These are phyloP conservation scores for Lasioglossum pauxillum DNA, from an alignment of 2,888 invertebrate species.

Conservation along the genomic window DNA sequence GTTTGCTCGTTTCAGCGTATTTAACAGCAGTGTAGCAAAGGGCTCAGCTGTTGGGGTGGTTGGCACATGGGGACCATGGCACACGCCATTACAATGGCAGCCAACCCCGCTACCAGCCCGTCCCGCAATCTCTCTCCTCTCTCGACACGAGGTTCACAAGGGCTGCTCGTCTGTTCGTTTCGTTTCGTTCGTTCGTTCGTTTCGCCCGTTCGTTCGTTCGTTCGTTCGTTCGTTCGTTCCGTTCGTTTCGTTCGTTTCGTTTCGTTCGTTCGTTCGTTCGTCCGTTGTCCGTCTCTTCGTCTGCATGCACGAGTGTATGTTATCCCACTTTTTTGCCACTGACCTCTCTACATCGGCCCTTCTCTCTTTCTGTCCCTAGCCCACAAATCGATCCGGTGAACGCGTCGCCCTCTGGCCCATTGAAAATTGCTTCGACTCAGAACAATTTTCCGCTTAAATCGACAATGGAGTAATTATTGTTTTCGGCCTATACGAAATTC, in stretches of 20 bases:
- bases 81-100: conserved; percentile 78
- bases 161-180: conserved; percentile 72
- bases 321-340: conserved; percentile 77
- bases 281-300: conserved; percentile 71
- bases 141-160: conserved; percentile 73
- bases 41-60: conserved; percentile 74
- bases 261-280: conserved; percentile 51
- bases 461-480: conserved; percentile 49
- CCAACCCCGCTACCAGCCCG: conserved; percentile 58
- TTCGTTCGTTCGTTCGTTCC: conserved; percentile 63
- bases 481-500: conserved; percentile 50
- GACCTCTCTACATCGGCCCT: conserved; percentile 64
- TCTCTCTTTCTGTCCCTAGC: conserved; percentile 61
- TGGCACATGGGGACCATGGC: conserved; percentile 77
- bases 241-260: conserved; percentile 55
- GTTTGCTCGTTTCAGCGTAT: conserved; percentile 74
- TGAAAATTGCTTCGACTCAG: conserved; percentile 66
- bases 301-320: conserved; percentile 71
- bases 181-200: conserved; percentile 64
- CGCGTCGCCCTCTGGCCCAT: conserved; percentile 72
- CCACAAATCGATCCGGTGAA: conserved; percentile 73
- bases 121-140: conserved; percentile 65
- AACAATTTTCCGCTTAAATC: conserved; percentile 60
- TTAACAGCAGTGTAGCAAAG: conserved; percentile 72
- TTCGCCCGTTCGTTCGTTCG: conserved; percentile 60